Base-by-base conservation (phyloP, 2,113 vertebrate species). In the Syngnathus scovelli region DNA sequence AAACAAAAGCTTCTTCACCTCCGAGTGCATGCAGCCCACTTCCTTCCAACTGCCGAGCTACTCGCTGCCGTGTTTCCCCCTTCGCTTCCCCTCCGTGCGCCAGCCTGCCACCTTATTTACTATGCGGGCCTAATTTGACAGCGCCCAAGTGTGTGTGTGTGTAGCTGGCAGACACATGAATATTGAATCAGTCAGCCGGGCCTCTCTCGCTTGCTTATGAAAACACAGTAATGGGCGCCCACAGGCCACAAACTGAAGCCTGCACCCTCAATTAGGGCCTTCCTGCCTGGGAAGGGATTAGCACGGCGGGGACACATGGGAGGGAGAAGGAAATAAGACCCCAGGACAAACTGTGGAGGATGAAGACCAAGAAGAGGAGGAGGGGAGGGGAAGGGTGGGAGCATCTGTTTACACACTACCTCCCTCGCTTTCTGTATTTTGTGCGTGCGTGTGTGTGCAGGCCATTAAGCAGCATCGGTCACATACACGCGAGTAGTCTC, bases 181-280 rank as follows among this genome's bases (percentile, higher is more conserved):
- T 93, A 93, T 93, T 93, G 91, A 92, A 93, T 93, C 89, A 93
- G 90, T 91, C 90, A 90, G 86, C 85, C 90, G 90, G 90, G 87
- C 91, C 91, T 58, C 41, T 44, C 61, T 91, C 91, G 90, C 92
- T 92, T 92, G 91, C 92, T 92, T 92, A 92, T 92, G 89, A 92
- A 93, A 92, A 93, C 91, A 92, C 89, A 92, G 89, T 92, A 92
- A 93, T 92, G 90, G 91, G 90, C 73, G 88, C 90, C 92, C 92
- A 92, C 91, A 92, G 92, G 92, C 92, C 92, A 92, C 87, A 93
- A 91, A 91, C 90, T 87, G 87, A 90, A 92, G 90, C 90, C 90
- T 92, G 92, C 90, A 92, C 92, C 91, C 91, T 91, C 91, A 92
- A 92, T 92, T 92, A 93, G 92, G 92, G 87, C 90, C 91, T 91